Base-by-base conservation (phyloP, 2,888 invertebrate genomes). In the Napeogenes inachia region DNA sequence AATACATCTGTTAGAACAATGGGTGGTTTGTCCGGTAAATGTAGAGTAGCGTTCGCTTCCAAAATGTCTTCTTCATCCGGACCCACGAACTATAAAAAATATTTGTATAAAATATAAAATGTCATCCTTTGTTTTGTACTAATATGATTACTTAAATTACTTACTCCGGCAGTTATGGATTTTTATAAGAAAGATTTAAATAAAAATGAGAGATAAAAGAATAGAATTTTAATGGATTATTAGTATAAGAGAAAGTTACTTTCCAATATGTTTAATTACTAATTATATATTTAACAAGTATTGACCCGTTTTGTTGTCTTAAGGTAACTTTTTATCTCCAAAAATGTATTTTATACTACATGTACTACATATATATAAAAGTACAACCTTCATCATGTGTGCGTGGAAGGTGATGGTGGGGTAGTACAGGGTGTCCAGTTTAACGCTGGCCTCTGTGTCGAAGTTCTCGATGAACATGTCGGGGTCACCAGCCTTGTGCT, bases 1-100 rank as follows among this genome's bases (percentile, higher is more conserved):
- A 91, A 89, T 0, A 88, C 79, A 63, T 91, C 87, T 0, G 88
- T 90, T n/a, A 91, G 67, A 0, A 87, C 80, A n/a, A 91, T 87
- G 0, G 87, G 84, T 0, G 85, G 80, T 66, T 82, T 85, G 21
- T 85, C 73, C 0, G 91, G 91, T 3, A 91, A 69, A 57, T 85
- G 75, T 2, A 91, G 69, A 0, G 89, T 89, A 0, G 91, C 91
- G 50, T 89, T 89, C 0, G 80, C 78, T 72, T 88, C 81, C 56
- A 91, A 58, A 35, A 91, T 85, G 6, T 91, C 89, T 69, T 91
- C 90, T 47, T 84, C 82, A 0, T 84, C 75, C 0, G 72, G 68
- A 0, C 90, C 89, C 0, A 88, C 78, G 53, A 81, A 84, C 91
- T 91, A 10, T 10, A 42, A 8, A 8, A 50, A 21, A 50, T 30